phyloP scores from a whole-genome alignment of 2,113 vertebrate species.

The Phoxinus phoxinus region DNA sequence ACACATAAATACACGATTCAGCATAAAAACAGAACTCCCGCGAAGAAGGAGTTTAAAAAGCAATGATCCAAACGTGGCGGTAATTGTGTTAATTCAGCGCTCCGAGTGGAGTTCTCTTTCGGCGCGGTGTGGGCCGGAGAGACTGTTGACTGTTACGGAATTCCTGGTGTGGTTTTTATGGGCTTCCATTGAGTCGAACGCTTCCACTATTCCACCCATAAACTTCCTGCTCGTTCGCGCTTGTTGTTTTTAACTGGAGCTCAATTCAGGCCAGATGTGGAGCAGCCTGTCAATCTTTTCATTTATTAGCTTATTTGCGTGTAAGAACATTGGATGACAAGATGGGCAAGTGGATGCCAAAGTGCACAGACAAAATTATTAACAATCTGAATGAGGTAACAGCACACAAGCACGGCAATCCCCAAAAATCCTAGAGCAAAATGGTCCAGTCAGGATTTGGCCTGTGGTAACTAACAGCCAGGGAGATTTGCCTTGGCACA shows the following conservation, averaged over 20 bases:
- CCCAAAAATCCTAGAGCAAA: slow-evolving; percentile 49
- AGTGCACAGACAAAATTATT: not conserved
- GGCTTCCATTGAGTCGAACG: slow-evolving; percentile 38
- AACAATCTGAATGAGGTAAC: slow-evolving; percentile 40
- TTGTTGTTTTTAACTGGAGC: slow-evolving; percentile 35
- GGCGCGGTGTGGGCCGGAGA: not conserved
- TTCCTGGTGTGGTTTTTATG: slow-evolving; percentile 44
- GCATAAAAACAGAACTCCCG: slow-evolving; percentile 18
- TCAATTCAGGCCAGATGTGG: slow-evolving; percentile 47
- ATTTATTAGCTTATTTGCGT: slow-evolving; percentile 3
- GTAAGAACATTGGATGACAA: slow-evolving; percentile 11
- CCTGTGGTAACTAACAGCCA: slow-evolving; percentile 52
- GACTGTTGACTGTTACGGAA: slow-evolving; percentile 27
- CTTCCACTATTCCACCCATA: slow-evolving; percentile 40
- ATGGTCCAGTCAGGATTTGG: slow-evolving; percentile 55
- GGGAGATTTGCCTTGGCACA: slow-evolving; percentile 63
- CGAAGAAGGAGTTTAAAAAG: slow-evolving; percentile 21
- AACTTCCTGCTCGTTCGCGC: slow-evolving; percentile 33
- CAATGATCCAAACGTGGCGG: not conserved
- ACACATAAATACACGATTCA: slow-evolving; percentile 14
- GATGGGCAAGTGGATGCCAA: not conserved
- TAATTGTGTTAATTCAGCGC: slow-evolving; percentile 25
- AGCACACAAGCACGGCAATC: slow-evolving; percentile 22
- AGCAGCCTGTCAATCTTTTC: slow-evolving; percentile 29
- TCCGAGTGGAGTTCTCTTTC: slow-evolving; percentile 22